Evolutionary conservation across 2,113 vertebrate genomes (phyloP).

Genomic region (Caloenas nicobarica): DNA sequence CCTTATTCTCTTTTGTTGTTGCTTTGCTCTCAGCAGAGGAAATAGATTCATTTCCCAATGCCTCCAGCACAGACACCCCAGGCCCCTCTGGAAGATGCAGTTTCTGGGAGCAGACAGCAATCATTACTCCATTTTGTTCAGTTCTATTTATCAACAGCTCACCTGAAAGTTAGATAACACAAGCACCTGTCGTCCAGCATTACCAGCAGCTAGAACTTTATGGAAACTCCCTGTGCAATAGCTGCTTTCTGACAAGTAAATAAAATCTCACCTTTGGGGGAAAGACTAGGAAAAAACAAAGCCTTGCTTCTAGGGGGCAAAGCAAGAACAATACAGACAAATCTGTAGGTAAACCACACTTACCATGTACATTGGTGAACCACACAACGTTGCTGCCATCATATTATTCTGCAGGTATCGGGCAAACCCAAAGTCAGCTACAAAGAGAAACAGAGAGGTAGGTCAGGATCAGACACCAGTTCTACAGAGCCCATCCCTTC

Average conservation of each 20-base stretch:
- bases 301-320: neutral
- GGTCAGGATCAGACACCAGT: neutral
- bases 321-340: neutral
- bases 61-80: neutral
- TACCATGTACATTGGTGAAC: constrained; percentile 99
- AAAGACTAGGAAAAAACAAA: neutral
- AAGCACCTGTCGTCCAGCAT: neutral
- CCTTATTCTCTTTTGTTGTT: neutral
- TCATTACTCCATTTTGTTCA: neutral
- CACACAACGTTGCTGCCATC: constrained; percentile 94
- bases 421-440: constrained; percentile 97
- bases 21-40: neutral
- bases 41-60: neutral
- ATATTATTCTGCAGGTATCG: constrained; percentile 93
- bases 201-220: neutral
- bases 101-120: neutral
- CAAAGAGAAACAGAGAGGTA: neutral
- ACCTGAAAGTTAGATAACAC: neutral
- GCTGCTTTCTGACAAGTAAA: neutral
- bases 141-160: neutral
- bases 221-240: neutral
- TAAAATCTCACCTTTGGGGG: neutral
- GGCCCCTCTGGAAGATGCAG: neutral
- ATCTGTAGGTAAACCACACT: constrained; percentile 11
- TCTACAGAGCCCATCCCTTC: neutral